Base-by-base conservation (phyloP, 2,797 vertebrate genomes). In the Nyctibius grandis region DNA sequence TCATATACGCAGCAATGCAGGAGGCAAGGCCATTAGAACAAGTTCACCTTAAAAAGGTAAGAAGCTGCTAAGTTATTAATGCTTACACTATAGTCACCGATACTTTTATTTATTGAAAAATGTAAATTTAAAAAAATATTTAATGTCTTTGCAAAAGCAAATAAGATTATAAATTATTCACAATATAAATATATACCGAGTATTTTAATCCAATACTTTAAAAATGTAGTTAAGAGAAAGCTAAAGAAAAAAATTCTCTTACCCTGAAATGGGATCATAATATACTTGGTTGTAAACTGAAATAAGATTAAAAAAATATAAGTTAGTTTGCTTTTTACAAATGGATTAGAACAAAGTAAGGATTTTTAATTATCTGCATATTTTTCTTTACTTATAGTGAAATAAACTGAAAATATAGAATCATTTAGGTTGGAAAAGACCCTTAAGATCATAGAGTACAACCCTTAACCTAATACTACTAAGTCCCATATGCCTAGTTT, bases 221-320 rank as follows among this genome's bases (percentile, higher is more conserved):
- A 82, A 90, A 21, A 61, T 38, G 92, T 5, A 47, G 57, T 38
- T 88, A 91, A 38, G 28, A 90, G 29, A 77, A 87, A 25, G 40
- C 12, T 57, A 60, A 89, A 67, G 51, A 77, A 89, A 84, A 70
- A 63, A 47, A 45, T 11, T 48, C 42, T 78, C 98, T 98, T 98
- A 98, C 98, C 98, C 91, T 97, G 96, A 97, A 98, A 94, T 45
- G 98, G 98, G 57, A 98, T 98, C 36, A 63, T 96, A 96, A 98
- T 94, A 85, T 68, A 96, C 76, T 93, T 97, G 45, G 64, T 57
- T 28, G 98, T 97, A 92, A 98, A 97, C 98, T 98, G 96, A 90
- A 97, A 98, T 54, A 75, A 73, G 84, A 96, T 95, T 82, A 36
- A 29, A 95, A 90, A 83, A 45, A 59, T 4, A 89, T 61, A 69